Evolutionary conservation across 2,888 invertebrate genomes (phyloP).

Genomic region (Rhingia rostrata): DNA sequence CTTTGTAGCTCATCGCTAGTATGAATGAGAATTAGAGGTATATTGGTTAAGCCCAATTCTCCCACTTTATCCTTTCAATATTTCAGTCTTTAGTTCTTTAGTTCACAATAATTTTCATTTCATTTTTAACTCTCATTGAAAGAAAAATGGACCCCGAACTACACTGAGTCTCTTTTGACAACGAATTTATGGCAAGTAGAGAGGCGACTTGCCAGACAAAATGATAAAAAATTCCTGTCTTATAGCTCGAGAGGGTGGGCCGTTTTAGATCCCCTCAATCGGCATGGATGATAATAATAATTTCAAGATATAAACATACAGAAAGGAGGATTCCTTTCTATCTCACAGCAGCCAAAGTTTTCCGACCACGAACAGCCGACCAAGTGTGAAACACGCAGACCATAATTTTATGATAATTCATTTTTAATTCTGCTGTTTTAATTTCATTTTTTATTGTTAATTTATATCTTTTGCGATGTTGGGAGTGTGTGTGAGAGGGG

Average conservation of each 20-base stretch:
- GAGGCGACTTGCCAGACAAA: slow-evolving; percentile 14
- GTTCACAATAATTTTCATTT: too few relatives aligned
- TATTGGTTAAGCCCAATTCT: too few relatives aligned
- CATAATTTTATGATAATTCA: slow-evolving; percentile 57
- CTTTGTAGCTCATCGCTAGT: too few relatives aligned
- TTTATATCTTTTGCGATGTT: slow-evolving; percentile 15
- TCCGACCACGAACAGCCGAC: slow-evolving; percentile 41
- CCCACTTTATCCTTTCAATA: too few relatives aligned
- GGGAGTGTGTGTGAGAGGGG: not conserved
- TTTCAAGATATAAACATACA: not conserved
- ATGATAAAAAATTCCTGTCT: slow-evolving; percentile 11
- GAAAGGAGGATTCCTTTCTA: not conserved
- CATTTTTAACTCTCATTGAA: too few relatives aligned
- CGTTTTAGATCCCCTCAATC: not conserved
- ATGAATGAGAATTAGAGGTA: too few relatives aligned
- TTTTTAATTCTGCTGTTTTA: slow-evolving; percentile 16
- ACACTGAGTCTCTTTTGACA: slow-evolving; percentile 1
- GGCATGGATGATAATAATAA: slow-evolving; percentile 31
- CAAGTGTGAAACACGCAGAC: slow-evolving; percentile 60
- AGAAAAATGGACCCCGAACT: too few relatives aligned
- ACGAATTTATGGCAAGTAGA: slow-evolving; percentile 10
- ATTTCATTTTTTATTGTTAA: not conserved
- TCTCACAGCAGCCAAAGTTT: not conserved
- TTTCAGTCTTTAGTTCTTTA: too few relatives aligned
- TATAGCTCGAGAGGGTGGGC: not conserved